These are phyloP conservation scores for Sus cebifrons DNA, from an alignment of 2,797 vertebrate species.

Conservation along the genomic window DNA sequence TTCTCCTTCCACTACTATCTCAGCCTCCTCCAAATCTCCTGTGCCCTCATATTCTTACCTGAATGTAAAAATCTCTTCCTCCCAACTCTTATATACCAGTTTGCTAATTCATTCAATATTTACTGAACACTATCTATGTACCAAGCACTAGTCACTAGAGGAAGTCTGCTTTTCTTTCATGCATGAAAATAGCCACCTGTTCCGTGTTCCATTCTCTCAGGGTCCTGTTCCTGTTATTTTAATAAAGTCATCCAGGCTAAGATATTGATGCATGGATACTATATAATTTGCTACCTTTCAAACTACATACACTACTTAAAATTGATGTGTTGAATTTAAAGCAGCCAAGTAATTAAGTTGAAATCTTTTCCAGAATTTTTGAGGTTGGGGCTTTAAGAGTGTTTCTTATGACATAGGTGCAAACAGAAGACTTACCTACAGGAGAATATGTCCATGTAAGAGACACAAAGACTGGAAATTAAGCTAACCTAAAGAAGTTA, in stretches of 20 bases:
- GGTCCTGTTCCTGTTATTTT: conserved; percentile 1
- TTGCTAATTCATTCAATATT: conserved; percentile 48
- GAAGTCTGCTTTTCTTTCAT: not conserved
- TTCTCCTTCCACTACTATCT: not conserved
- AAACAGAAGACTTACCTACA: not conserved
- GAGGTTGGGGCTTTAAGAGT: not conserved
- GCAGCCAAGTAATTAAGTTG: not conserved
- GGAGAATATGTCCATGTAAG: not conserved
- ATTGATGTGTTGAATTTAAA: conserved; percentile 22
- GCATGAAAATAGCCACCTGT: not conserved
- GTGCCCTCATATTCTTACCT: not conserved
- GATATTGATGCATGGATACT: conserved; percentile 5
- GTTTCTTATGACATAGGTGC: not conserved
- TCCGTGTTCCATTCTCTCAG: not conserved
- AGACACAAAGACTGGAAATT: not conserved
- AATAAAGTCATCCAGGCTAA: conserved; percentile 1
- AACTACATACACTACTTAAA: not conserved
- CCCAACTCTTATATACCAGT: not conserved
- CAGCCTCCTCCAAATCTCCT: not conserved
- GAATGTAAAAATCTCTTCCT: not conserved
- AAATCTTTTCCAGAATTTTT: conserved; percentile 33
- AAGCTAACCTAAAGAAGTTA: not conserved
- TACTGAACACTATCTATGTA: not conserved
- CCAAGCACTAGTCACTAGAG: not conserved
- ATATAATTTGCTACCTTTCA: conserved; percentile 17